Conservation (phyloP, 2,888 invertebrate species). For the Tortricodes alternella region DNA sequence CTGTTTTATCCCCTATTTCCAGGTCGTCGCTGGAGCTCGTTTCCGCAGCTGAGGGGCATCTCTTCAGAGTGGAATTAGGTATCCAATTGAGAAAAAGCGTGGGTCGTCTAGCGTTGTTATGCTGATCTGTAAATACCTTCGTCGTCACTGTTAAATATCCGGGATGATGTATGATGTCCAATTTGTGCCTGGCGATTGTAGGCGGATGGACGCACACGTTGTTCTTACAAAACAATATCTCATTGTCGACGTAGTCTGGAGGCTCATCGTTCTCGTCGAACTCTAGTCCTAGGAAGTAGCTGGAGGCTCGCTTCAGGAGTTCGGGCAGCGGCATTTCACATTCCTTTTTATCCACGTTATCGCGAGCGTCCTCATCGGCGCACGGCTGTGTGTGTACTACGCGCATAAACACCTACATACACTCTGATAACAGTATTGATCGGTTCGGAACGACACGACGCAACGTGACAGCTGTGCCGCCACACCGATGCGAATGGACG, state of each 20-base stretch:
- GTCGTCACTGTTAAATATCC: slow-evolving; percentile 95
- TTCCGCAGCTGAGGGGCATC: slow-evolving; percentile 90
- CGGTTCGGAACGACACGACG: slow-evolving; percentile 50
- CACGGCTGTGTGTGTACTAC: slow-evolving; percentile 66
- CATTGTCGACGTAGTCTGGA: slow-evolving; percentile 89
- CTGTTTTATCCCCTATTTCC: slow-evolving; percentile 53
- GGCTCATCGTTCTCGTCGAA: slow-evolving; percentile 83
- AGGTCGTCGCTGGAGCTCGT: slow-evolving; percentile 79
- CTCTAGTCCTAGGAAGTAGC: slow-evolving; percentile 89
- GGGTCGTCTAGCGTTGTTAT: slow-evolving; percentile 88
- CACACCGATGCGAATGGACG: not conserved
- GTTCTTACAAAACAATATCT: slow-evolving; percentile 95
- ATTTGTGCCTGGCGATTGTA: slow-evolving; percentile 90
- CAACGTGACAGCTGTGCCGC: slow-evolving; percentile 32
- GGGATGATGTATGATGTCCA: slow-evolving; percentile 94
- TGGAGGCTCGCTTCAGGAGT: slow-evolving; percentile 90
- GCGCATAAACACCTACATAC: slow-evolving; percentile 78
- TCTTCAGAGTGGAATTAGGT: slow-evolving; percentile 93
- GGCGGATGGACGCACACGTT: slow-evolving; percentile 99
- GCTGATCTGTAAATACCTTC: slow-evolving; percentile 89
- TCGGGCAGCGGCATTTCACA: slow-evolving; percentile 89
- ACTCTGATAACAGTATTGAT: slow-evolving; percentile 80
- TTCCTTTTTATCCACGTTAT: slow-evolving; percentile 46
- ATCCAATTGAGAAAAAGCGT: slow-evolving; percentile 97
- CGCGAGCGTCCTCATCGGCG: slow-evolving; percentile 52